Base-by-base conservation (phyloP, 2,888 invertebrate genomes). In the Chorisops tibialis region DNA sequence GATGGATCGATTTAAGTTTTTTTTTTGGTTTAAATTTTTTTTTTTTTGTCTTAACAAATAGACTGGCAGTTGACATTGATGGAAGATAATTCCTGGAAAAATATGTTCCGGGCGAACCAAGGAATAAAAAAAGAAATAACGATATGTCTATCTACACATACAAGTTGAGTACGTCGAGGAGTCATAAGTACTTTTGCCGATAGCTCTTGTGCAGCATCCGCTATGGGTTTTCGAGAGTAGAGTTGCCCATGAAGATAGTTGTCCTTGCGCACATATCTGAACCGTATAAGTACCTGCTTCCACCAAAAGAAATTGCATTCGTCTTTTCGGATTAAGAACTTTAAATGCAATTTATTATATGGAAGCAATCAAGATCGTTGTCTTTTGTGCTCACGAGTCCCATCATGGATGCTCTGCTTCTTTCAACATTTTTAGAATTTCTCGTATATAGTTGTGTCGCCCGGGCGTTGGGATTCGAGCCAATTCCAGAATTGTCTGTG, bases 301-400 rank as follows among this genome's bases (percentile, higher is more conserved):
- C 59, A 66, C 52, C 48, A 63, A 60, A 50, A 63, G 56, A 62
- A 61, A 48, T 60, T 52, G 47, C 52, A 56, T 59, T 60, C 51
- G 62, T 66, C 58, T 60, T 62, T 61, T 64, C 45, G 54, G 60
- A 63, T 61, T 63, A 61, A 61, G 59, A 61, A 66, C 65, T 64
- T 66, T 65, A 62, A 63, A 64, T 62, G 63, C 63, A 62, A 64
- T 59, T 67, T 67, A 65, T 66, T 63, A 67, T 65, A 63, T 64
- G 45, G 54, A 16, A 50, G 59, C 59, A 63, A 51, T 54, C 30
- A 56, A 48, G 63, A 60, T 62, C 62, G 63, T 49, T 58, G 18
- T 62, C 41, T 48, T 52, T 62, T 39, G 50, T 45, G 45, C 62
- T 24, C 51, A 21, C 22, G 51, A 24, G 16, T 30, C 16, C 5